Percentiles rank a stretch among this genome's conserved stretches.
Conservation (phyloP, 2,797 vertebrate species). For the Acrocephalus scirpaceus region DNA sequence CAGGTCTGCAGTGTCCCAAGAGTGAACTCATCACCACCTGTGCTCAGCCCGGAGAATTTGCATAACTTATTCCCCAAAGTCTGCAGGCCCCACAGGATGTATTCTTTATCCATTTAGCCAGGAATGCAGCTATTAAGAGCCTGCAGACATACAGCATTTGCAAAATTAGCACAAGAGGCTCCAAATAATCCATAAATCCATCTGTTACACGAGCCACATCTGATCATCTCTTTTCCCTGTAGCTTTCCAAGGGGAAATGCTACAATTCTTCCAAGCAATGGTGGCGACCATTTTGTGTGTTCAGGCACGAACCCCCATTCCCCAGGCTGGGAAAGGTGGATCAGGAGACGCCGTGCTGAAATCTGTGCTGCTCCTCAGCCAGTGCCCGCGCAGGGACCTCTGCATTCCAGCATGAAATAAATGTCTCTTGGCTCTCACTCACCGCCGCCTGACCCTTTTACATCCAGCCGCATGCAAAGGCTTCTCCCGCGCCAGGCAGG, state of each 20-base stretch:
- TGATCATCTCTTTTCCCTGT: background rate
- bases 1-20: background rate
- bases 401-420: background rate
- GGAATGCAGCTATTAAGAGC: constrained; percentile 33
- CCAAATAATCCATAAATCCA: constrained; percentile 43
- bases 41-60: background rate
- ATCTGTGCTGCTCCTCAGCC: background rate
- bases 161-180: constrained; percentile 43
- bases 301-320: rapidly evolving
- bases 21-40: background rate
- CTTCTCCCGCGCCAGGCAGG: background rate
- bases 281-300: background rate
- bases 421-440: background rate
- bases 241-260: background rate
- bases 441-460: background rate
- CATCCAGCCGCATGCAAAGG: background rate
- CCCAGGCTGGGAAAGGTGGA: background rate
- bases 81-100: background rate
- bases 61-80: constrained; percentile 16
- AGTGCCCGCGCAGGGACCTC: rapidly evolving
- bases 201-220: background rate
- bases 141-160: constrained; percentile 22
- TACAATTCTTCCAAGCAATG: background rate
- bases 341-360: rapidly evolving
- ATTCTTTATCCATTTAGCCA: constrained; percentile 11